Conservation (phyloP, 2,797 vertebrate species). For the Semotilus atromaculatus region DNA sequence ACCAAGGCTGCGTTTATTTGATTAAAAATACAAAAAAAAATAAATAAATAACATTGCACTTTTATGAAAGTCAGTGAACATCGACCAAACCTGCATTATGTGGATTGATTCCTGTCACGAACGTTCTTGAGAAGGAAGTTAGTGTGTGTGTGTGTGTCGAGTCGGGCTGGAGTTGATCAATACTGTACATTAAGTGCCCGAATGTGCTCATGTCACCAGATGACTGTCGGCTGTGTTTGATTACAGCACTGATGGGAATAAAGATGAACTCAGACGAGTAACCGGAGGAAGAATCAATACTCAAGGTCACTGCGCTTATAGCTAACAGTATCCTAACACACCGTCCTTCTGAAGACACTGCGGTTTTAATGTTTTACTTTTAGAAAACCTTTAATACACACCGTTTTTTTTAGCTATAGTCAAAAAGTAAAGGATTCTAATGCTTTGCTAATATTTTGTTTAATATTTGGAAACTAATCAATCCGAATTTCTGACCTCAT, state of each 20-base stretch:
- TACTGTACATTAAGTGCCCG: constrained; percentile 35
- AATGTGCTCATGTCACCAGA: constrained; percentile 56
- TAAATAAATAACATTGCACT: too few relatives aligned
- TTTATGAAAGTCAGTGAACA: not conserved
- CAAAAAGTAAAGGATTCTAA: not conserved
- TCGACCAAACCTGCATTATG: not conserved
- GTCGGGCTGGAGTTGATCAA: constrained; percentile 54
- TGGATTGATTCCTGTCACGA: not conserved
- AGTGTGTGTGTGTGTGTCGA: not conserved
- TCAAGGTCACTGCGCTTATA: not conserved
- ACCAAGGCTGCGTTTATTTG: too few relatives aligned
- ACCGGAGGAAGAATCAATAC: constrained; percentile 56
- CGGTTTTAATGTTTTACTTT: not conserved
- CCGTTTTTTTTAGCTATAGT: not conserved
- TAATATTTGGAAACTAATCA: not conserved
- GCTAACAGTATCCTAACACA: not conserved
- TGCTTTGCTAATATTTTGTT: too few relatives aligned
- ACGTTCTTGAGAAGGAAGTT: not conserved
- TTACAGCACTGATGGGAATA: constrained; percentile 37
- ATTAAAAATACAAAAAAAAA: too few relatives aligned
- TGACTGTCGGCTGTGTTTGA: constrained; percentile 55
- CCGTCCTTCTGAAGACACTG: too few relatives aligned
- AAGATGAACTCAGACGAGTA: constrained; percentile 58
- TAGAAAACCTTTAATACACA: too few relatives aligned
- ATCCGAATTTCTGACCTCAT: not conserved